phyloP scores from a whole-genome alignment of 2,888 invertebrate genomes.

The Ormyrus rosae region DNA sequence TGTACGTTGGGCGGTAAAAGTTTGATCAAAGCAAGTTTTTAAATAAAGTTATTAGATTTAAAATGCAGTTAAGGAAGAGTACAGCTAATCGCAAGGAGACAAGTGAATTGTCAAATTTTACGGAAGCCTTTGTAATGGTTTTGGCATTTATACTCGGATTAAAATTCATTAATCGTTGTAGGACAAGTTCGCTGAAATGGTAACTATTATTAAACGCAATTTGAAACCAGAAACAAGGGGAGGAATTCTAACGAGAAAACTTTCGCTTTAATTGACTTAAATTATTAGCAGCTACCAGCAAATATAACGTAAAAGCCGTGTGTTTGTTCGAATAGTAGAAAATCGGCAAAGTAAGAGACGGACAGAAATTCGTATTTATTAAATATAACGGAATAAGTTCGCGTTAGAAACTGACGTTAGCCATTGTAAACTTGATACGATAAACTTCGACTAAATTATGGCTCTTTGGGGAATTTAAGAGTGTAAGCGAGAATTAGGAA shows the following conservation, averaged over 20 bases:
- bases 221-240: slow-evolving; percentile 24
- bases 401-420: neutral
- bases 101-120: too few relatives aligned
- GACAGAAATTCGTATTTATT: slow-evolving; percentile 38
- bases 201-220: slow-evolving; percentile 38
- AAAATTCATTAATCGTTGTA: slow-evolving; percentile 1
- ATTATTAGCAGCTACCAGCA: slow-evolving; percentile 29
- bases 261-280: slow-evolving; percentile 33
- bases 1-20: too few relatives aligned
- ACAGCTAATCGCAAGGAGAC: too few relatives aligned
- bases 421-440: slow-evolving; percentile 21
- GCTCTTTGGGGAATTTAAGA: neutral
- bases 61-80: too few relatives aligned
- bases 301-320: slow-evolving; percentile 29
- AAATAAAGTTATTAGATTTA: too few relatives aligned
- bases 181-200: slow-evolving; percentile 5
- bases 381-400: slow-evolving; percentile 36
- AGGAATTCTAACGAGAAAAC: slow-evolving; percentile 36
- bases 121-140: neutral
- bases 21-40: too few relatives aligned
- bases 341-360: neutral
- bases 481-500: neutral
- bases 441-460: slow-evolving; percentile 8
- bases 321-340: slow-evolving; percentile 2
- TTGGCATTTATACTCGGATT: neutral